Percentiles rank a stretch among this genome's conserved stretches.
phyloP scores from a whole-genome alignment of 2,113 vertebrate genomes.

The Thunnus thynnus region DNA sequence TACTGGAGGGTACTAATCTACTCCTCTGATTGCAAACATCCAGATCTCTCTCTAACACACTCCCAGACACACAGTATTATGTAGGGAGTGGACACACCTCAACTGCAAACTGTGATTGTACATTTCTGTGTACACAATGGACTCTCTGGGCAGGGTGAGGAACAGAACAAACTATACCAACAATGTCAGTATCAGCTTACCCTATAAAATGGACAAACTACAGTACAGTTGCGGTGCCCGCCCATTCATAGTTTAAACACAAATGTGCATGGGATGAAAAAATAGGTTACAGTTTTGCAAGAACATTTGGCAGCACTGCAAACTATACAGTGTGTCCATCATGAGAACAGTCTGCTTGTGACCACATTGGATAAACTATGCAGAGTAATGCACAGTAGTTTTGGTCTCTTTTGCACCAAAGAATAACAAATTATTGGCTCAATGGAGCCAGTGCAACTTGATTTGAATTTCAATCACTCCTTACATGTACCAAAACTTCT shows the following conservation, averaged over 20 bases:
- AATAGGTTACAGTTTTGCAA: constrained; percentile 37
- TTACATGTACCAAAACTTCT: background rate
- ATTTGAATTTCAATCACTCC: background rate
- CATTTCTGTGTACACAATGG: constrained; percentile 73
- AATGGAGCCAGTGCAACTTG: background rate
- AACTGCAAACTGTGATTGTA: constrained; percentile 69
- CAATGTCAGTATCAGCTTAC: constrained; percentile 63
- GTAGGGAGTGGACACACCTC: constrained; percentile 74
- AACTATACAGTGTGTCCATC: constrained; percentile 42
- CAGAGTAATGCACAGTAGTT: constrained; percentile 23
- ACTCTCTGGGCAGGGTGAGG: constrained; percentile 65
- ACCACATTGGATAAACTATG: constrained; percentile 15
- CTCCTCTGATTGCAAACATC: constrained; percentile 80
- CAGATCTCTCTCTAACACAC: constrained; percentile 63
- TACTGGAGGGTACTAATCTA: constrained; percentile 82
- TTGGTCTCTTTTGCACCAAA: constrained; percentile 14
- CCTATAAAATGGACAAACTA: constrained; percentile 43
- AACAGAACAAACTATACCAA: constrained; percentile 54
- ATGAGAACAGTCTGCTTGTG: constrained; percentile 14
- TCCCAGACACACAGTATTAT: constrained; percentile 64
- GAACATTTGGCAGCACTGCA: constrained; percentile 49
- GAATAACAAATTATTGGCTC: constrained; percentile 25
- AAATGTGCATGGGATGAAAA: constrained; percentile 41
- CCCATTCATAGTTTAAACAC: constrained; percentile 44
- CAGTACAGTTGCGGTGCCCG: constrained; percentile 14